Evolutionary conservation across 1,140 invertebrate genomes (phyloP).

Genomic region (Nasonia vitripennis): DNA sequence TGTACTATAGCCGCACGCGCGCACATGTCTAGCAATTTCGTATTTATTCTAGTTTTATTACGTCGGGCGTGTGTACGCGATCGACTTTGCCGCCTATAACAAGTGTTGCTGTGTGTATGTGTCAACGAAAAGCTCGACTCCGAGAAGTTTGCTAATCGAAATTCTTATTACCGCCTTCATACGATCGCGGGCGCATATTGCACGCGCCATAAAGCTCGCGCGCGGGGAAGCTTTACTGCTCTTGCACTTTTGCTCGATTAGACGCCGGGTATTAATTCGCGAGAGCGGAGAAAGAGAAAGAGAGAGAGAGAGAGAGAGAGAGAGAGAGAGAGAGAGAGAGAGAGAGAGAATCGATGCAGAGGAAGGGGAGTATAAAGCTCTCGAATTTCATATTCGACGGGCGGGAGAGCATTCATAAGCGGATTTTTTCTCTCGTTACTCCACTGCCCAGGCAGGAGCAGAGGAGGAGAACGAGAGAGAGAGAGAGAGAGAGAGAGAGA

Average conservation of each 20-base stretch:
- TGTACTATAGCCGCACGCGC: too few relatives aligned
- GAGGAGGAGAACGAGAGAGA: not conserved
- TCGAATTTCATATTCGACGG: constrained; percentile 35
- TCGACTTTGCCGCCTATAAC: not conserved
- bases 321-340: too few relatives aligned
- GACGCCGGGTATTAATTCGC: not conserved
- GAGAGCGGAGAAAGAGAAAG: too few relatives aligned
- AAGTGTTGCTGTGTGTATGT: not conserved
- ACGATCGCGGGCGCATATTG: not conserved
- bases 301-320: too few relatives aligned
- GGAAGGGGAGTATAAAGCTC: not conserved
- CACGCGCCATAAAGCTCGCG: too few relatives aligned
- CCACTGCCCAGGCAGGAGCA: too few relatives aligned
- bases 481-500: too few relatives aligned
- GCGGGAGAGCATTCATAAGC: constrained; percentile 20
- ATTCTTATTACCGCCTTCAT: constrained; percentile 4
- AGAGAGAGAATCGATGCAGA: not conserved
- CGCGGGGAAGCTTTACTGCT: not conserved
- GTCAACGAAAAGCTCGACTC: too few relatives aligned
- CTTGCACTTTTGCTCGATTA: not conserved
- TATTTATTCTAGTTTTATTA: not conserved
- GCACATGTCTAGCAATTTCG: not conserved
- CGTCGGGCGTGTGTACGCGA: too few relatives aligned
- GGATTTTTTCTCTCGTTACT: constrained; percentile 24
- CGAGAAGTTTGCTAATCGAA: not conserved